Percentiles rank a stretch among this genome's conserved stretches.
Conservation (phyloP, 2,797 vertebrate genomes). For the Orestias chungarensis region DNA sequence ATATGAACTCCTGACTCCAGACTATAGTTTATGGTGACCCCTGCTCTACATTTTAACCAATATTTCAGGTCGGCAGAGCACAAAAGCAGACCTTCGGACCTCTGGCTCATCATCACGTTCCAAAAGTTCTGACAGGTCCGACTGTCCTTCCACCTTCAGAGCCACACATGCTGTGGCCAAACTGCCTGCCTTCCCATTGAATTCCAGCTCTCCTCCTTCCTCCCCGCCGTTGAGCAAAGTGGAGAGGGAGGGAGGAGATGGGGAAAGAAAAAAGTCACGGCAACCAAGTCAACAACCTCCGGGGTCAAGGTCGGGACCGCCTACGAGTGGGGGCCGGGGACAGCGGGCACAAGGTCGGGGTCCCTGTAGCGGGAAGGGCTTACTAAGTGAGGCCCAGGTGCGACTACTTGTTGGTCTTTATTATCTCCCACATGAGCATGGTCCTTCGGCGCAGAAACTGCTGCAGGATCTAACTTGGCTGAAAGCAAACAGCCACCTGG, state of each 20-base stretch:
- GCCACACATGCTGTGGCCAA: constrained; percentile 58
- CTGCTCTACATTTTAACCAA: background rate
- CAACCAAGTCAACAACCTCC: constrained; percentile 36
- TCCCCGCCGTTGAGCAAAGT: constrained; percentile 57
- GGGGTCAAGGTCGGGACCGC: constrained; percentile 44
- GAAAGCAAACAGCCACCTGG: constrained; percentile 79
- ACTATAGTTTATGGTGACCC: background rate
- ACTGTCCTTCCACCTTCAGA: constrained; percentile 54
- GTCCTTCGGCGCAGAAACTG: constrained; percentile 78
- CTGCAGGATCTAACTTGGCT: constrained; percentile 87
- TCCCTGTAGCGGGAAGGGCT: constrained; percentile 64
- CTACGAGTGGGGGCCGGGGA: constrained; percentile 32
- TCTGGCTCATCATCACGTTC: constrained; percentile 54
- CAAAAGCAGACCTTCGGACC: constrained; percentile 65
- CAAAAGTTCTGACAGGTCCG: constrained; percentile 67
- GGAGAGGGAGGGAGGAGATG: constrained; percentile 41
- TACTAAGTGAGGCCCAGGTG: constrained; percentile 80
- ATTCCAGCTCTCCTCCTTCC: constrained; percentile 62
- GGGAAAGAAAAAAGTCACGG: constrained; percentile 41
- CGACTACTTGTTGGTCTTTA: constrained; percentile 85
- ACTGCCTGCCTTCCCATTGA: constrained; percentile 70
- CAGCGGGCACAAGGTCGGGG: constrained; percentile 65
- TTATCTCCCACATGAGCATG: constrained; percentile 86
- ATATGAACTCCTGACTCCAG: background rate
- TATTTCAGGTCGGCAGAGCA: constrained; percentile 72